phyloP scores from a whole-genome alignment of 2,888 invertebrate species.

The Cephonodes hylas region DNA sequence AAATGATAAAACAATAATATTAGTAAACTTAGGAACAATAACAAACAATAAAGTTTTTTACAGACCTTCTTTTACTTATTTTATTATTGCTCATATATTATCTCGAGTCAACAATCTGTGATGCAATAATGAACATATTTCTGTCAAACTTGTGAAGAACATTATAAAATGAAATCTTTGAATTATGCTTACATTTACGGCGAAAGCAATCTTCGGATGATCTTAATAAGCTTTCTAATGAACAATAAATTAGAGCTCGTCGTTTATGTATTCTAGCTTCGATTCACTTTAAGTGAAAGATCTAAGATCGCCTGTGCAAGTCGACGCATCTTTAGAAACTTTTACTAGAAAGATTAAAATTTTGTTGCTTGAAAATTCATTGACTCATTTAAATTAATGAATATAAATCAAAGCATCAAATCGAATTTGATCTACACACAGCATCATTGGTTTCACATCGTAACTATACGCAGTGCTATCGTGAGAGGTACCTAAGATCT shows the following conservation, averaged over 20 bases:
- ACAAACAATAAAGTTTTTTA: no score
- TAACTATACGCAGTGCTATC: no score
- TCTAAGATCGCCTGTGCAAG: background rate
- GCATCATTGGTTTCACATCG: no score
- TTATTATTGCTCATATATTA: background rate
- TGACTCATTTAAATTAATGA: background rate
- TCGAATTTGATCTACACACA: no score
- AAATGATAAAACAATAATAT: no score
- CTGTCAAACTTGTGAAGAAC: background rate
- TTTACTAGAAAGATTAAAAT: background rate
- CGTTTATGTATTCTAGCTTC: background rate
- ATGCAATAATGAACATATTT: background rate
- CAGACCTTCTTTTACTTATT: no score
- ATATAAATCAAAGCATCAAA: background rate
- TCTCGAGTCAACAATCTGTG: background rate
- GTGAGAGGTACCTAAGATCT: no score
- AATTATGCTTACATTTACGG: background rate
- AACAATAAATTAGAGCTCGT: background rate
- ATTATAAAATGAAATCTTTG: background rate
- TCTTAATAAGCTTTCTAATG: background rate
- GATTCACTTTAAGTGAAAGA: constrained; percentile 1
- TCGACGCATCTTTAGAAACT: background rate
- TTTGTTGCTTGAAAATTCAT: background rate
- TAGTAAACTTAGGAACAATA: no score
- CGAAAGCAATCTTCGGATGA: background rate